Conservation (phyloP, 2,113 vertebrate genomes). For the Sinocyclocheilus anophthalmus region DNA sequence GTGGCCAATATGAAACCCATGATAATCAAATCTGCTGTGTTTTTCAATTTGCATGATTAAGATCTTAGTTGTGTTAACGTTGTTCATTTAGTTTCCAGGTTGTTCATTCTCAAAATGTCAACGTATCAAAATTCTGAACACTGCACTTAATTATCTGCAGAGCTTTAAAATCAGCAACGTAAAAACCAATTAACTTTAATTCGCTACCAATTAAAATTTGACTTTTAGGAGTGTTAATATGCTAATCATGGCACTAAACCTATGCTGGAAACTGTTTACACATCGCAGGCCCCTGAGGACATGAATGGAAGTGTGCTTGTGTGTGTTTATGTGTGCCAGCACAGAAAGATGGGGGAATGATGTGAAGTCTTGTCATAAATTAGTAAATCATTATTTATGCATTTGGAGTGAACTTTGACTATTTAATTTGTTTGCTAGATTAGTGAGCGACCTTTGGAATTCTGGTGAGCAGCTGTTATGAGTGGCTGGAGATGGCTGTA, state of each 20-base stretch:
- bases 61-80: conserved; percentile 67
- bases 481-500: too few relatives aligned
- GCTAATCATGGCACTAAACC: conserved; percentile 59
- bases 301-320: not conserved
- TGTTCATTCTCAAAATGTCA: too few relatives aligned
- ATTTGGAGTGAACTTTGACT: conserved; percentile 23
- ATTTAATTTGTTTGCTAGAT: not conserved
- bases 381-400: too few relatives aligned
- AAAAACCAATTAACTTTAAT: too few relatives aligned
- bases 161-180: conserved; percentile 72
- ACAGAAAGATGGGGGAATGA: conserved; percentile 9
- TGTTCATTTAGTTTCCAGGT: conserved; percentile 68
- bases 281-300: conserved; percentile 1
- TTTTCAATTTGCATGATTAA: conserved; percentile 78
- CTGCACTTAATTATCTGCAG: conserved; percentile 76
- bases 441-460: too few relatives aligned
- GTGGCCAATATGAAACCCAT: conserved; percentile 68
- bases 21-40: conserved; percentile 75
- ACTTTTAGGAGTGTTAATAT: conserved; percentile 71
- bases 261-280: conserved; percentile 43
- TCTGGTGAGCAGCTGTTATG: too few relatives aligned
- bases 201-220: too few relatives aligned
- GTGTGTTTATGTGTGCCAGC: conserved; percentile 14
- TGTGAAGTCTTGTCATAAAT: conserved; percentile 19
- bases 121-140: conserved; percentile 76